A percentile compares a stretch with the other conserved stretches of the same genome.
Conservation (phyloP, 2,888 invertebrate genomes). For the Eulithis testata region DNA sequence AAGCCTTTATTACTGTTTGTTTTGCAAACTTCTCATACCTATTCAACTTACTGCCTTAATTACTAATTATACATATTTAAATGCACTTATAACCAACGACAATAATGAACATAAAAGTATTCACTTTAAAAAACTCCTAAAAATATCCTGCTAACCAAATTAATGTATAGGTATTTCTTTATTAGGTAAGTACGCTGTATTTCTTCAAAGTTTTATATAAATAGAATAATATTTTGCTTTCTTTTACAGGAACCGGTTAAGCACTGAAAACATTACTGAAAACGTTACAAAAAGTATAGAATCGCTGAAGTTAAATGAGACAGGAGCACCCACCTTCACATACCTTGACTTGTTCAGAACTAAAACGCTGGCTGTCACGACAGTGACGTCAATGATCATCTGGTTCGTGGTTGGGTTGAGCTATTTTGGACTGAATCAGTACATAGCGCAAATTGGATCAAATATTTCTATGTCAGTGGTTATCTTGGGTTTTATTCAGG, state of each 20-base stretch:
- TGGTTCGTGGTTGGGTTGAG: conserved; percentile 57
- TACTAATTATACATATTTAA: too few relatives aligned
- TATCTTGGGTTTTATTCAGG: conserved; percentile 58
- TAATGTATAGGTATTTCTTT: too few relatives aligned
- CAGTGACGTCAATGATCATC: conserved; percentile 46
- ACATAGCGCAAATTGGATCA: conserved; percentile 52
- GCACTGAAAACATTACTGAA: conserved; percentile 49
- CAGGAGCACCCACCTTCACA: conserved; percentile 41
- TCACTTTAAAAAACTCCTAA: too few relatives aligned
- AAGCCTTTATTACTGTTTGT: too few relatives aligned
- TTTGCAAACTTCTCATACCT: too few relatives aligned
- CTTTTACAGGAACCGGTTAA: conserved; percentile 56
- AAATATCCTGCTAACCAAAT: too few relatives aligned
- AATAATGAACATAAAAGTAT: too few relatives aligned
- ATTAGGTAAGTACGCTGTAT: too few relatives aligned
- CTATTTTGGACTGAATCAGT: conserved; percentile 62
- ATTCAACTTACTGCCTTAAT: too few relatives aligned
- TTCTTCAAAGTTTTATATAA: too few relatives aligned
- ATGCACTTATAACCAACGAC: too few relatives aligned
- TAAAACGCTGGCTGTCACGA: conserved; percentile 49
- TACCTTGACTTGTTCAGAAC: conserved; percentile 59
- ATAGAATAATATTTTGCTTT: background rate
- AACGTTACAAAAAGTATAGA: conserved; percentile 50
- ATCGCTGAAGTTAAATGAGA: conserved; percentile 46
- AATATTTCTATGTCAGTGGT: conserved; percentile 55